A percentile compares a stretch with the other conserved stretches of the same genome.
These are phyloP conservation scores for Brachypalpus laphriformis DNA, from an alignment of 2,888 invertebrate genomes.

Conservation along the genomic window DNA sequence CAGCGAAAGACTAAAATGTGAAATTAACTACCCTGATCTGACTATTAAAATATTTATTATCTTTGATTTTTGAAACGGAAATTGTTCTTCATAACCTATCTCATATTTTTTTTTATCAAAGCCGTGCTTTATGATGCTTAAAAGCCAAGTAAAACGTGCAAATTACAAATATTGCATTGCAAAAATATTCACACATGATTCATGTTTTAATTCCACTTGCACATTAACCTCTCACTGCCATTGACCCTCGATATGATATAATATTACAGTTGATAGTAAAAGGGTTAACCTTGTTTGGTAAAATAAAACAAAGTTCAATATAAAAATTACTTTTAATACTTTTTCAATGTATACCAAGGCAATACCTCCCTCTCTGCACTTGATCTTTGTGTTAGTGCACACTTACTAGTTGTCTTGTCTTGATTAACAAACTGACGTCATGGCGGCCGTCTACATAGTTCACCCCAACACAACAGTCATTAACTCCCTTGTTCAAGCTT, in stretches of 20 bases:
- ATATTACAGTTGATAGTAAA: not conserved
- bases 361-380: conserved; percentile 37
- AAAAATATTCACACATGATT: not conserved
- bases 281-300: not conserved
- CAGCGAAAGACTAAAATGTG: too few species aligned
- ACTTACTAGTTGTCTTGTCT: too few species aligned
- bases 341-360: conserved; percentile 1
- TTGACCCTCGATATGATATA: not conserved
- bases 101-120: too few species aligned
- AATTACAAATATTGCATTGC: not conserved
- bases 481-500: too few species aligned
- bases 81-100: too few species aligned
- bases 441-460: too few species aligned
- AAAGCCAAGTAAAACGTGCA: not conserved
- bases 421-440: too few species aligned
- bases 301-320: not conserved
- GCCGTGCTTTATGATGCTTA: too few species aligned
- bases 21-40: too few species aligned
- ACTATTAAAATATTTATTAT: too few species aligned
- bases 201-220: not conserved
- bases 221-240: not conserved
- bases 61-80: too few species aligned
- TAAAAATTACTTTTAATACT: not conserved
- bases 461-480: too few species aligned
- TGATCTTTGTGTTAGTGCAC: conserved; percentile 26